Base-by-base conservation (phyloP, 2,888 invertebrate genomes). In the Thymelicus lineola region DNA sequence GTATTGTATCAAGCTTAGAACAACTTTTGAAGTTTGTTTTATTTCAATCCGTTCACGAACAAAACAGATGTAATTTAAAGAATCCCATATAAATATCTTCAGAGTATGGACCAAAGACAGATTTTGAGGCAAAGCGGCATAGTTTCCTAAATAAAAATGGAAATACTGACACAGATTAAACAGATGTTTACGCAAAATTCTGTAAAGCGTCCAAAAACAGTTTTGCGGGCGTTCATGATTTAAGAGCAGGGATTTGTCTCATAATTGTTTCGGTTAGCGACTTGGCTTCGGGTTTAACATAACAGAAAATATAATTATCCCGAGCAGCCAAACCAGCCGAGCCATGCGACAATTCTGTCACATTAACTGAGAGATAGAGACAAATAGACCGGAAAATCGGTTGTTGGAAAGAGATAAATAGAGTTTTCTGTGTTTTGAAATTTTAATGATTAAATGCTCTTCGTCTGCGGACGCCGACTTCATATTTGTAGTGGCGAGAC, bases 311-410 rank as follows among this genome's bases (percentile, higher is more conserved):
- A 79, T 77, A 79, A 80, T 79, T 80, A 79, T 74, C 66, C 60
- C 77, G 73, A 75, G 77, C 77, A 78, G 76, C 79, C 77, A 79
- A 82, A 86, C 87, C 87, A 86, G 83, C 82, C 91, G 85, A 91
- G 87, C 87, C 91, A 86, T 91, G 86, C 87, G 86, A 86, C 86
- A 85, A 88, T 89, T 84, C 85, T 88, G 90, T 91, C 92, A 91
- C 91, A 91, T 91, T 91, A 90, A 81, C 80, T 83, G 88, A 83
- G 85, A 90, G 91, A 92, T 87, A 90, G 87, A 89, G 91, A 92
- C 90, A 91, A 91, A 92, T 91, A 91, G 89, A 90, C 86, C 89
- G 89, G 91, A 91, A 91, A 91, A 91, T 89, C 88, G 81, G 83
- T 82, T 82, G 89, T 82, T 81, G 79, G 90, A 92, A 84, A 80